These are phyloP conservation scores for Ligdia adustata DNA, from an alignment of 2,888 invertebrate genomes.

Conservation along the genomic window DNA sequence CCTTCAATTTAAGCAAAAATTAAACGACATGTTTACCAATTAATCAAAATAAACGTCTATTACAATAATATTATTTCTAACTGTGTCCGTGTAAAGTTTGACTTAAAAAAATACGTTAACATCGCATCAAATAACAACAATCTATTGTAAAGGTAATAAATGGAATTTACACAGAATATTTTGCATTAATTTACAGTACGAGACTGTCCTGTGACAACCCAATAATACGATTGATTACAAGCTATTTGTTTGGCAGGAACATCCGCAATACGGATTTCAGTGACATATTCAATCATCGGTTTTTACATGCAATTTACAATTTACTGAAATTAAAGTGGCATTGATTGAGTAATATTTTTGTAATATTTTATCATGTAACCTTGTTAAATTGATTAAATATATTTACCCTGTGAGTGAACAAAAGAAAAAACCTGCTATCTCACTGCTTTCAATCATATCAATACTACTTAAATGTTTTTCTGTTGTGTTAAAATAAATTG, in stretches of 20 bases:
- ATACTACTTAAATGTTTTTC: no score
- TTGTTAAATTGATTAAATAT: no score
- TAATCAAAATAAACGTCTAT: no score
- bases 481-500: no score
- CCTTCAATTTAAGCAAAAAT: no score
- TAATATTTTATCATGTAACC: no score
- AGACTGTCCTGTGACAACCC: conserved; percentile 45
- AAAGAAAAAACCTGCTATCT: no score
- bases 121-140: conserved; percentile 11
- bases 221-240: conserved; percentile 67
- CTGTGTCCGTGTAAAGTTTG: no score
- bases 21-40: no score
- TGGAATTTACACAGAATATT: conserved; percentile 41
- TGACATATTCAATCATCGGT: conserved; percentile 66
- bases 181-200: conserved; percentile 44
- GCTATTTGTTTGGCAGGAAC: conserved; percentile 60
- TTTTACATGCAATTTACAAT: conserved; percentile 61
- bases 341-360: neutral
- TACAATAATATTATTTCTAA: no score
- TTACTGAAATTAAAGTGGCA: conserved; percentile 28
- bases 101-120: conserved; percentile 2
- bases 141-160: conserved; percentile 27
- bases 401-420: no score
- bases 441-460: no score
- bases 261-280: conserved; percentile 56